Conservation (phyloP, 2,888 invertebrate genomes). For the Eupeodes luniger region DNA sequence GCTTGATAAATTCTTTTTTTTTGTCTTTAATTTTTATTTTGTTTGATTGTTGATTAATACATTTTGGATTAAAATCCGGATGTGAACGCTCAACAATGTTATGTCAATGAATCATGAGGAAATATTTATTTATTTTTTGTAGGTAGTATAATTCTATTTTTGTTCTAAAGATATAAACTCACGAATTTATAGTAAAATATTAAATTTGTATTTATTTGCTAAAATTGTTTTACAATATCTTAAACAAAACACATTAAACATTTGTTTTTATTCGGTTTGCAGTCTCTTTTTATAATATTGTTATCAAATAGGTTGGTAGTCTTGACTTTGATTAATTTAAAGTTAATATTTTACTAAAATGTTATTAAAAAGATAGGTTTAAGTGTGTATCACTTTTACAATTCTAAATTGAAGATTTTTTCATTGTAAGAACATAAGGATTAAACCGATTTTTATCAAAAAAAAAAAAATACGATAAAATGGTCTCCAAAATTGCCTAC, state of each 20-base stretch:
- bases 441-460: too few relatives aligned
- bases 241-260: too few relatives aligned
- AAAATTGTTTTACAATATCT: background rate
- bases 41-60: conserved; percentile 25
- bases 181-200: background rate
- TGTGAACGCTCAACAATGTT: conserved; percentile 31
- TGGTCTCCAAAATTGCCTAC: too few relatives aligned
- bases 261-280: too few relatives aligned
- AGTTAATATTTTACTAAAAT: too few relatives aligned
- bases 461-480: too few relatives aligned
- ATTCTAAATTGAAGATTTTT: too few relatives aligned
- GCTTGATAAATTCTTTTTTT: conserved; percentile 28
- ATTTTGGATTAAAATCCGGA: conserved; percentile 40
- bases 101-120: conserved; percentile 41
- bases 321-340: background rate
- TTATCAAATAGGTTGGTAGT: background rate
- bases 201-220: background rate
- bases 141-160: background rate
- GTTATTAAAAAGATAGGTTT: too few relatives aligned
- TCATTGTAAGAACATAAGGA: too few relatives aligned
- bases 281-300: background rate
- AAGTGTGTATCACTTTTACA: too few relatives aligned
- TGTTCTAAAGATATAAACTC: background rate
- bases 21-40: background rate
- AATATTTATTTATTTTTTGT: conserved; percentile 17